Evolutionary conservation across 2,113 vertebrate species (phyloP).

Genomic region (Vireo altiloquus): DNA sequence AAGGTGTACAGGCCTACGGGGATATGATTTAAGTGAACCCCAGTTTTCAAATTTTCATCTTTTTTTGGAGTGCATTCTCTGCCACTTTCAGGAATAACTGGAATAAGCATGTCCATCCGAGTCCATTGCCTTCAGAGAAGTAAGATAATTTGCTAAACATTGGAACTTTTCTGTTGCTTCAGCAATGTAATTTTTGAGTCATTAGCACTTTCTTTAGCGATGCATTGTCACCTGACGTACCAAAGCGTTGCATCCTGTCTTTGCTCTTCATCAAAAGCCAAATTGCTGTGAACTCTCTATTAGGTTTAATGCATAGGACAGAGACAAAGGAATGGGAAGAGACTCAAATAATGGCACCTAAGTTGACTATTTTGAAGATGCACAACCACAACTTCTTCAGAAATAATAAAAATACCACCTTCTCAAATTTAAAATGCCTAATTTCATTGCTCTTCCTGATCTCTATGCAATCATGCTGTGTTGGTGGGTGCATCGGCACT

Average conservation of each 20-base stretch:
- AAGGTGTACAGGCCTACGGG: neutral
- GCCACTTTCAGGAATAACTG: neutral
- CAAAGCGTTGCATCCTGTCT: neutral
- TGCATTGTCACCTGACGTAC: neutral
- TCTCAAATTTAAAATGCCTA: neutral
- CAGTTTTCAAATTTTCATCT: neutral
- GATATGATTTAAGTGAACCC: neutral
- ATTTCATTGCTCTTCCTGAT: neutral
- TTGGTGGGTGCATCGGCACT: neutral
- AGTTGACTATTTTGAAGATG: neutral
- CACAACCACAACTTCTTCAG: neutral
- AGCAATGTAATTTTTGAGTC: neutral
- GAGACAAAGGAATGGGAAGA: neutral
- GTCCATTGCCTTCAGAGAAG: neutral
- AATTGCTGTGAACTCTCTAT: neutral
- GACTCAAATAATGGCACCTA: neutral
- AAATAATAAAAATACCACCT: neutral
- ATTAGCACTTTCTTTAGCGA: neutral
- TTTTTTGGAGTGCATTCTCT: neutral
- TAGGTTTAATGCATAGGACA: neutral
- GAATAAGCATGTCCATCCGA: neutral
- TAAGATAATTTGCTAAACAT: neutral
- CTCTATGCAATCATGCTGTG: neutral
- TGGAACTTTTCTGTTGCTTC: neutral
- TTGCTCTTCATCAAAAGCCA: conserved; percentile 1